Evolutionary conservation across 2,113 vertebrate genomes (phyloP).

Genomic region (Thermophis baileyi): DNA sequence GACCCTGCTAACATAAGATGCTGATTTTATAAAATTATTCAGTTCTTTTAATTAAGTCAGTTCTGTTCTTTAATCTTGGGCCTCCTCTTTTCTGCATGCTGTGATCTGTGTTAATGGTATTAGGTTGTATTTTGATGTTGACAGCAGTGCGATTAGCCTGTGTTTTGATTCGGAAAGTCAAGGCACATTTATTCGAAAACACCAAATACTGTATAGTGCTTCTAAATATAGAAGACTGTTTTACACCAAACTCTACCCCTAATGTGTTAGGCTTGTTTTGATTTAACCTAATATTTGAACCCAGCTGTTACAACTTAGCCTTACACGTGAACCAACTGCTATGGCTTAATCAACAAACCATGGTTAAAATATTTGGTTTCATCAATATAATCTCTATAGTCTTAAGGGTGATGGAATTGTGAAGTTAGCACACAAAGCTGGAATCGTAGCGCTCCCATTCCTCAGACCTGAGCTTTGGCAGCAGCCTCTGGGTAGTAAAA

Average conservation of each 20-base stretch:
- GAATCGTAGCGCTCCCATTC: background rate
- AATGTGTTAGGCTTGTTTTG: background rate
- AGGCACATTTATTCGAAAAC: background rate
- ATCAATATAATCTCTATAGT: background rate
- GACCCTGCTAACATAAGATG: background rate
- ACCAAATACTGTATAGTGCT: background rate
- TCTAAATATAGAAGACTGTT: background rate
- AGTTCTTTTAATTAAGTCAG: background rate
- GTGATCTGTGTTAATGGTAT: background rate
- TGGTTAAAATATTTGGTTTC: background rate
- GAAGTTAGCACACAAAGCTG: background rate
- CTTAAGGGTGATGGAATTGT: background rate
- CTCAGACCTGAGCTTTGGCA: conserved; percentile 15
- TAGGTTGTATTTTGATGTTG: background rate
- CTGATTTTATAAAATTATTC: background rate
- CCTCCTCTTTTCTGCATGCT: background rate
- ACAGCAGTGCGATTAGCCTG: background rate
- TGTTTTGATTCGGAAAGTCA: background rate
- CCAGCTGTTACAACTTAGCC: background rate
- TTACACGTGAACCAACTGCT: background rate
- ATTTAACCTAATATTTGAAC: background rate
- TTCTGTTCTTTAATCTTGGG: background rate
- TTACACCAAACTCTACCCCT: background rate
- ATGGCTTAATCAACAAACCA: background rate
- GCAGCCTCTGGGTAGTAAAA: conserved; percentile 28